phyloP scores from a whole-genome alignment of 2,888 invertebrate genomes.

The Aphidius colemani region DNA sequence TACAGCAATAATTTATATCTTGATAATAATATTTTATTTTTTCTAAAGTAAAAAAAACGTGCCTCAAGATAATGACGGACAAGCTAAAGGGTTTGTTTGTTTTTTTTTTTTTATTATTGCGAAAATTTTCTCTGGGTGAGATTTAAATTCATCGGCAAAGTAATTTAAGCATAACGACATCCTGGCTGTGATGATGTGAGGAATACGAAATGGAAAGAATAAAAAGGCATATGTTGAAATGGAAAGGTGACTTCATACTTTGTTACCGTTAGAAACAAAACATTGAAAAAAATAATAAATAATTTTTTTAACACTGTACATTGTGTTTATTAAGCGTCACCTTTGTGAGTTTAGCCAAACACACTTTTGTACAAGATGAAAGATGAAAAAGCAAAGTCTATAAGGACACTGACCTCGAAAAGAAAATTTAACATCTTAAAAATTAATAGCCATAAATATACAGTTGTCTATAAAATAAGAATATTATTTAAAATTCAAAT shows the following conservation, averaged over 20 bases:
- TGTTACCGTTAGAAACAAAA: constrained; percentile 6
- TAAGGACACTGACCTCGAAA: too few relatives aligned
- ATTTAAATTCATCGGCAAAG: constrained; percentile 10
- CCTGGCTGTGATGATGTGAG: constrained; percentile 3
- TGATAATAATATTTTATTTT: not conserved
- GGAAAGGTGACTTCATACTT: constrained; percentile 13
- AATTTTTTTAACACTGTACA: too few relatives aligned
- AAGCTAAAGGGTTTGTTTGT: not conserved
- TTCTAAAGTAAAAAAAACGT: constrained; percentile 1
- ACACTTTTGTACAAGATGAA: too few relatives aligned
- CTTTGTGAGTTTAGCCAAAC: too few relatives aligned
- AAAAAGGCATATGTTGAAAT: not conserved
- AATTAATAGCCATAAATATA: too few relatives aligned
- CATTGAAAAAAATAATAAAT: too few relatives aligned
- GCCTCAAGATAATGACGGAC: constrained; percentile 4
- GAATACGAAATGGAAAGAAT: constrained; percentile 13
- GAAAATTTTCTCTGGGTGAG: constrained; percentile 1
- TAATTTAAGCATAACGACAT: not conserved
- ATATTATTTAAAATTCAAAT: too few relatives aligned
- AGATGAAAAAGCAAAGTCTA: too few relatives aligned
- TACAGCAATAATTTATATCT: constrained; percentile 13
- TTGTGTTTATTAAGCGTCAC: too few relatives aligned
- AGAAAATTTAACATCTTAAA: too few relatives aligned
- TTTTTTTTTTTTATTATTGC: constrained; percentile 9
- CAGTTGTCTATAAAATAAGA: too few relatives aligned